A percentile compares a stretch with the other conserved stretches of the same genome.
These are phyloP conservation scores for Apeltes quadracus DNA, from an alignment of 2,113 vertebrate genomes.

Conservation along the genomic window DNA sequence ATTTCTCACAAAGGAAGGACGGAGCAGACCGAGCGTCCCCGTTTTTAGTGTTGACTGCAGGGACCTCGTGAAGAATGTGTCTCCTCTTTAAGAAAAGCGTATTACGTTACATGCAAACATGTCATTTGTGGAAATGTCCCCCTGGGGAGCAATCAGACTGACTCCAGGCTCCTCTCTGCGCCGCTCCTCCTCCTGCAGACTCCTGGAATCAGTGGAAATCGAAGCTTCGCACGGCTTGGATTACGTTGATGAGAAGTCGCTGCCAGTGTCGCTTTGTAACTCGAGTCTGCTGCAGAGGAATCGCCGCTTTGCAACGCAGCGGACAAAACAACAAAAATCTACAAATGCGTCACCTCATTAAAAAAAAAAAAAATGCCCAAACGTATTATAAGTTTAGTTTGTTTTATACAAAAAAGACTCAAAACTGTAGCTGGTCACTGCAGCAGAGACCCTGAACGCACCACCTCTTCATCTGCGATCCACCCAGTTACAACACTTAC, in stretches of 20 bases:
- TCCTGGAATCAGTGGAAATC: slow-evolving; percentile 57
- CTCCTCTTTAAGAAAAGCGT: slow-evolving; percentile 70
- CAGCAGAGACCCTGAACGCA: not conserved
- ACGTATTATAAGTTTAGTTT: not conserved
- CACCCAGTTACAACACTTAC: not conserved
- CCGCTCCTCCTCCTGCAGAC: slow-evolving; percentile 67
- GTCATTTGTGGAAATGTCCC: slow-evolving; percentile 75
- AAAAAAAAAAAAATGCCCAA: accelerated
- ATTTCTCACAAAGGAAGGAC: slow-evolving; percentile 25
- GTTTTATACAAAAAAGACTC: not conserved
- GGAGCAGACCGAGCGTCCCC: slow-evolving; percentile 35
- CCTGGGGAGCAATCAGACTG: slow-evolving; percentile 75
- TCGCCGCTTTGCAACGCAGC: not conserved
- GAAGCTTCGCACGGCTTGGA: slow-evolving; percentile 44
- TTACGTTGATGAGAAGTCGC: slow-evolving; percentile 70
- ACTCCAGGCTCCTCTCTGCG: slow-evolving; percentile 67
- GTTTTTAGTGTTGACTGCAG: slow-evolving; percentile 34
- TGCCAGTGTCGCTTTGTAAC: slow-evolving; percentile 51
- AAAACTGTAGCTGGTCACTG: not conserved
- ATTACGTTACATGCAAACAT: slow-evolving; percentile 75
- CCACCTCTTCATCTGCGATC: not conserved
- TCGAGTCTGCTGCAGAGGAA: slow-evolving; percentile 47
- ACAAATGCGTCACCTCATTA: not conserved
- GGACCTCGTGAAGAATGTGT: slow-evolving; percentile 58
- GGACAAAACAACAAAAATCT: too few relatives aligned